These are phyloP conservation scores for Drosophila tani DNA, from an alignment of 1,140 invertebrate species.

Conservation along the genomic window DNA sequence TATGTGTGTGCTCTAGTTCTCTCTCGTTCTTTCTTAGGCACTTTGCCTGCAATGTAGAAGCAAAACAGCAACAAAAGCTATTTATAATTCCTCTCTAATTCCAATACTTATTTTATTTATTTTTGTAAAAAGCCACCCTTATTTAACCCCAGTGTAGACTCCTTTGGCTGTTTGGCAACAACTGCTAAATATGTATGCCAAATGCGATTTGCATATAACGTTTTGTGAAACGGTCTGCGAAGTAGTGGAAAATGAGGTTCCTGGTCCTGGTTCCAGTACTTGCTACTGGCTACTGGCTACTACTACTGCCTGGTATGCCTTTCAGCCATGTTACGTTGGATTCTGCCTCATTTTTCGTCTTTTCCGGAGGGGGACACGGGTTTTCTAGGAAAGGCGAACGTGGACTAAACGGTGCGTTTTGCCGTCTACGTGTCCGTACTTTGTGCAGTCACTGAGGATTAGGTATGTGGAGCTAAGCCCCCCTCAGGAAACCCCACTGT, in stretches of 20 bases:
- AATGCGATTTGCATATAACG: constrained; percentile 82
- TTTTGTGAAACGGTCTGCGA: constrained; percentile 53
- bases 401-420: constrained; percentile 41
- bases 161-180: constrained; percentile 55
- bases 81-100: background rate
- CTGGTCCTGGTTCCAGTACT: background rate
- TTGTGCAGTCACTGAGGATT: constrained; percentile 48
- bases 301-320: constrained; percentile 60
- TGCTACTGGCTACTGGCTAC: constrained; percentile 7
- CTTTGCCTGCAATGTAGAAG: background rate
- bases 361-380: background rate
- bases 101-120: too few species aligned
- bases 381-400: constrained; percentile 16
- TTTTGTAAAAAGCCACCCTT: background rate
- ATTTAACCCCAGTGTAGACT: constrained; percentile 17
- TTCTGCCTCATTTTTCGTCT: constrained; percentile 43
- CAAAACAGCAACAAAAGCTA: background rate
- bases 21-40: too few species aligned
- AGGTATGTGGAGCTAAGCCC: constrained; percentile 48
- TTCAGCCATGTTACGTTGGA: constrained; percentile 59
- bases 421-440: constrained; percentile 37
- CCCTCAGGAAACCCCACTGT: background rate
- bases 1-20: too few species aligned
- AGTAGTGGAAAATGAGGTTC: constrained; percentile 21
- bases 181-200: constrained; percentile 79